Evolutionary conservation across 2,113 vertebrate genomes (phyloP), one percentile per base, ranked within the genome.

Genomic region (Leptocoma aspasia): DNA sequence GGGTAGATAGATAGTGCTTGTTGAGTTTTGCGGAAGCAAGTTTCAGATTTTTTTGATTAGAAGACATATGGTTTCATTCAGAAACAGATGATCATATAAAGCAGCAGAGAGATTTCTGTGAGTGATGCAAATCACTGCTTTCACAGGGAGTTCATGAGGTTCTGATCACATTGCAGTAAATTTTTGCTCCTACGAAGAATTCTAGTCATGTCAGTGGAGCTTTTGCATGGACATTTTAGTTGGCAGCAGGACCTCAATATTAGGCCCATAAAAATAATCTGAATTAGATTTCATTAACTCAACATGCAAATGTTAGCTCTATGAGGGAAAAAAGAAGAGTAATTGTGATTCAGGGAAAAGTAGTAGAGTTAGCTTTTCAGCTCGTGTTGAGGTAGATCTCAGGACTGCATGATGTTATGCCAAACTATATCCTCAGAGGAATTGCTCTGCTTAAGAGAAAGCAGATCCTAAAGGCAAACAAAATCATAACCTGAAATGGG

Each of bases 141-240:
- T 82, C 69, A 63, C 31, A 54, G 42, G 26, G 5, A 26, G 26
- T 56, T 81, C 31, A 28, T 0, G 0, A 24, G 3, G 15, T 4
- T 73, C 19, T 73, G 31, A 39, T 70, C 13, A 37, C 2, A 4
- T 24, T 87, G 17, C 24, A 47, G 35, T 47, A 86, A 93, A 69
- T 66, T 64, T 49, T 80, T 79, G 13, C 8, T 56, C 13, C 68
- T 31, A 31, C 2, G 6, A 69, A 49, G 19, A 77, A n/a, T 81
- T 72, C 49, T 15, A 54, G 28, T 54, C 26, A 39, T 60, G 23
- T 42, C 41, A 52, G 23, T 39, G 9, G 24, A 86, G 26, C 12
- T 59, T 11, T 66, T 89, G 9, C 23, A 42, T 3, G 2, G 26
- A 27, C 5, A 12, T 73, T 80, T 86, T 47, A 61, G 15, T 17